Evolutionary conservation across 2,888 invertebrate species (phyloP).

Genomic region (Tricholauxania praeusta): DNA sequence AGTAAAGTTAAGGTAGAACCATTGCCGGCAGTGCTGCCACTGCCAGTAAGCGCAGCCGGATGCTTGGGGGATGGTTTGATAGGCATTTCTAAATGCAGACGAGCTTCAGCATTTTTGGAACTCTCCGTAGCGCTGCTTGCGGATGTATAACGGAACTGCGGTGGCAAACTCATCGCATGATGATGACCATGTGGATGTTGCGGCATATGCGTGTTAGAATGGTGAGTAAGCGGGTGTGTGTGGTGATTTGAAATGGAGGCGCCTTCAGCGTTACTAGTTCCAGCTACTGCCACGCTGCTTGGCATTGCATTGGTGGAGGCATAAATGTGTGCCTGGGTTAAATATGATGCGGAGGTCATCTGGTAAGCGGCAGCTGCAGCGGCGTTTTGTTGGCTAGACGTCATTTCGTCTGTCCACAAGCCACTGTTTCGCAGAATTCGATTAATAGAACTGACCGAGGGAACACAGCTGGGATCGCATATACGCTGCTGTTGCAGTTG

Average conservation of each 20-base stretch:
- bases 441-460: constrained; percentile 95
- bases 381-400: constrained; percentile 65
- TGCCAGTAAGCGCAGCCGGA: constrained; percentile 44
- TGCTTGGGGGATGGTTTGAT: constrained; percentile 64
- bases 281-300: constrained; percentile 39
- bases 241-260: constrained; percentile 22
- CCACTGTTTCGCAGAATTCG: constrained; percentile 91
- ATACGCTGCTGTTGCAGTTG: constrained; percentile 89
- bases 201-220: constrained; percentile 41
- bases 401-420: constrained; percentile 79
- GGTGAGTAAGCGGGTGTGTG: constrained; percentile 34
- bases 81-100: constrained; percentile 47
- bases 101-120: constrained; percentile 27
- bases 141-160: constrained; percentile 48
- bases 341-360: constrained; percentile 61
- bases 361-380: constrained; percentile 57
- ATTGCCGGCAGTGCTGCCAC: constrained; percentile 40
- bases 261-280: constrained; percentile 19
- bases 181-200: constrained; percentile 39
- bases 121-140: constrained; percentile 24
- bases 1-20: constrained; percentile 40
- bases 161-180: constrained; percentile 42
- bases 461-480: constrained; percentile 91
- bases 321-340: constrained; percentile 61
- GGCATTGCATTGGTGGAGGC: constrained; percentile 47